Base-by-base conservation (phyloP, 2,113 vertebrate species). In the Amia ocellicauda region DNA sequence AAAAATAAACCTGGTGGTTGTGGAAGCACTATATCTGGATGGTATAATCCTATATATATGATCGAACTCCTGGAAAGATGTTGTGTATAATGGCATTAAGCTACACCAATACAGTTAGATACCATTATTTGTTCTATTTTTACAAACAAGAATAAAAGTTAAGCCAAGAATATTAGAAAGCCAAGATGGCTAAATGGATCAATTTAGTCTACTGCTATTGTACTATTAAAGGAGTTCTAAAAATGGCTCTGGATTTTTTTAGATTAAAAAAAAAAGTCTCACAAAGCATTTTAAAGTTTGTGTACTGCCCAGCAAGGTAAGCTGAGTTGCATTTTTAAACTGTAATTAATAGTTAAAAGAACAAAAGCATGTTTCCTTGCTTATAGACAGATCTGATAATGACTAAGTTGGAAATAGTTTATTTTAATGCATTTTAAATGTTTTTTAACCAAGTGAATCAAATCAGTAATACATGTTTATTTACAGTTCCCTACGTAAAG, bases 1-100 rank as follows among this genome's bases (percentile, higher is more conserved):
- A 89, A 88, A 89, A 89, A 89, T 91, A 91, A 90, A 88, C 83
- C 80, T 77, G 78, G 76, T 62, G 77, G 80, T 88, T 85, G 82
- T 84, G 75, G 80, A 71, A 77, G 82, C 81, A 81, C 86, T 91
- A 89, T 89, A 89, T 89, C 68, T 72, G 85, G 86, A 86, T 63
- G 74, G 76, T 67, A 55, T 91, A 91, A 91, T 91, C 89, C 86
- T 80, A 85, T 91, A 88, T 84, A 85, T 83, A 88, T 81, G 80
- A 82, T 81, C 70, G 71, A 79, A 83, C 68, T 64, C 76, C 77
- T 70, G 73, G 72, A 75, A 75, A 65, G 67, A 73, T 71, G 79
- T 68, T 20, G 50, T 66, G 78, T 78, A 66, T 81, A 79, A 85
- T 87, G 74, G 77, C 83, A 83, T 79, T 80, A 78, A 75, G 77